Evolutionary conservation across 1,140 invertebrate species (phyloP).

Genomic region (Drosophila subobscura): DNA sequence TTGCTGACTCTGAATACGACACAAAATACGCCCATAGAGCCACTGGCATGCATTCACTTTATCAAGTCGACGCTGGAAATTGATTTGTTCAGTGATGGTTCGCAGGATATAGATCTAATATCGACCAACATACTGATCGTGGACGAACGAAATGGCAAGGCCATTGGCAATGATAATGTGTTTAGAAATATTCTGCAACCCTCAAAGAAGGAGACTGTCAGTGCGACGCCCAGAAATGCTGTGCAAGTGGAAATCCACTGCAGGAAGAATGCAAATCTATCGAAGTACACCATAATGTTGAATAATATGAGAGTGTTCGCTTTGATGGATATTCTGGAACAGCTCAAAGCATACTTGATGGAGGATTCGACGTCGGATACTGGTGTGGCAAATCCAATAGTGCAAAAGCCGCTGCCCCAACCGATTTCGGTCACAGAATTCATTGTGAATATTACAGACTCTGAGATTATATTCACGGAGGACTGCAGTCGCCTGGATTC

Average conservation of each 20-base stretch:
- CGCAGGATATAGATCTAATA: conserved; percentile 96
- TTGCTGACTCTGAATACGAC: conserved; percentile 85
- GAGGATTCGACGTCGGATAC: conserved; percentile 53
- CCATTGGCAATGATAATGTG: conserved; percentile 86
- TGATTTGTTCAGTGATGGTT: conserved; percentile 93
- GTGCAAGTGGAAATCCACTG: conserved; percentile 95
- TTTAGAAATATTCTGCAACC: conserved; percentile 96
- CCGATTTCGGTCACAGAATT: conserved; percentile 86
- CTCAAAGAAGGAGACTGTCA: conserved; percentile 83
- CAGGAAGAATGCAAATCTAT: conserved; percentile 88
- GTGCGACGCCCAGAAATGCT: conserved; percentile 84
- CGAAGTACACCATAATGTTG: conserved; percentile 94
- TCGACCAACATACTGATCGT: conserved; percentile 95
- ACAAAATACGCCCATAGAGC: conserved; percentile 62
- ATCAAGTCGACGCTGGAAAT: conserved; percentile 94
- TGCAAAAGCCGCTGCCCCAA: conserved; percentile 26
- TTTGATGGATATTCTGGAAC: conserved; percentile 96
- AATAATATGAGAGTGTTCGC: conserved; percentile 98
- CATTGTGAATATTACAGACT: conserved; percentile 97
- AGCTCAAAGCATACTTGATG: conserved; percentile 91
- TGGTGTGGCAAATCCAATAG: conserved; percentile 17
- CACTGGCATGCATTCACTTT: conserved; percentile 95
- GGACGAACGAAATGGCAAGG: conserved; percentile 87
- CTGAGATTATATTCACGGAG: conserved; percentile 97
- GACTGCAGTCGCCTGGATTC: conserved; percentile 94